Conservation (phyloP, 2,113 vertebrate species). For the Pungitius pungitius region DNA sequence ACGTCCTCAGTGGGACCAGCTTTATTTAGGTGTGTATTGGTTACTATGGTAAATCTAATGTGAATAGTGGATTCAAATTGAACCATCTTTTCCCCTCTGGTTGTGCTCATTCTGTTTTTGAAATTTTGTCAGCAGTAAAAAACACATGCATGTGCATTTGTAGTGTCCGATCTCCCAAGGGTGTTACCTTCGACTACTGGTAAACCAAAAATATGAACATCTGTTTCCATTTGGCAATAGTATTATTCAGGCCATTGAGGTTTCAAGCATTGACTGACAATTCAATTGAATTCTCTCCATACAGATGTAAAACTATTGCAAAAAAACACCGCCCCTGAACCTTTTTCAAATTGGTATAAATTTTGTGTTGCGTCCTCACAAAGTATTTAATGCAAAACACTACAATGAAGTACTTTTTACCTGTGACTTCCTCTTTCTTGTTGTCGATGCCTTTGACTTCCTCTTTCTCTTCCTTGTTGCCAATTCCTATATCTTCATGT, state of each 20-base stretch:
- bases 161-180: constrained; percentile 14
- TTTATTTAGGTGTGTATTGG: background rate
- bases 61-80: background rate
- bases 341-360: constrained; percentile 1
- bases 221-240: constrained; percentile 17
- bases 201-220: constrained; percentile 33
- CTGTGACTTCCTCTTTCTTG: constrained; percentile 49
- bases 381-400: background rate
- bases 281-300: constrained; percentile 25
- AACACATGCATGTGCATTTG: background rate
- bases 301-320: constrained; percentile 4
- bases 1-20: background rate
- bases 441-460: constrained; percentile 13
- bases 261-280: constrained; percentile 28
- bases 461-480: background rate
- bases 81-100: background rate
- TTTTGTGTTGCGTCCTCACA: background rate
- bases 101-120: constrained; percentile 15
- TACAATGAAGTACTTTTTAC: constrained; percentile 42
- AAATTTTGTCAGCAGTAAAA: constrained; percentile 14
- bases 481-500: constrained; percentile 8
- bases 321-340: constrained; percentile 3
- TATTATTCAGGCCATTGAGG: constrained; percentile 6
- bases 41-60: constrained; percentile 6
- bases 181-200: constrained; percentile 14